Evolutionary conservation across 2,113 vertebrate species (phyloP).

Genomic region (Genyomyrus donnyi): DNA sequence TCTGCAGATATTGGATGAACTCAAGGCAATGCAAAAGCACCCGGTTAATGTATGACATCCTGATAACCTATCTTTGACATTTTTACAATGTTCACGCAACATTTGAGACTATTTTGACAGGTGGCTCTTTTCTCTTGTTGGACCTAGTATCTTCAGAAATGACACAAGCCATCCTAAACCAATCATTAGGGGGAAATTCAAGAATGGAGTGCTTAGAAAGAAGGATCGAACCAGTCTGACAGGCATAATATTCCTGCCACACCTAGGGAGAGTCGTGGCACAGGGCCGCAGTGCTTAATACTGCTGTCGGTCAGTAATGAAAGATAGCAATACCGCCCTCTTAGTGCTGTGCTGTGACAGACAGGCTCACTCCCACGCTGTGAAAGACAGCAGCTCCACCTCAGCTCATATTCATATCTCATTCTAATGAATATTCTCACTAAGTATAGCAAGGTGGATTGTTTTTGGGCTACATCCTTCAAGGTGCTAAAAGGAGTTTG

Average conservation of each 20-base stretch:
- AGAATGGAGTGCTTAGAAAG: background rate
- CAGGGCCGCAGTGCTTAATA: background rate
- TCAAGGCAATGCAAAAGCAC: background rate
- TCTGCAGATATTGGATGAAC: background rate
- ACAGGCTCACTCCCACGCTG: background rate
- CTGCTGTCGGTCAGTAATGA: background rate
- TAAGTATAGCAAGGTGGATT: background rate
- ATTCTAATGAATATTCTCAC: background rate
- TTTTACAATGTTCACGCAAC: background rate
- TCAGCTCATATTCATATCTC: background rate
- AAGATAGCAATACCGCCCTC: background rate
- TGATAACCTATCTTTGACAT: constrained; percentile 7
- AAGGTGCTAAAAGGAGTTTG: background rate
- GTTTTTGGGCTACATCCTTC: background rate
- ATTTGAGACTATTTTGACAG: background rate
- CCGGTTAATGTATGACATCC: background rate
- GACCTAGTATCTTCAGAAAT: background rate
- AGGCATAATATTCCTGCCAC: background rate
- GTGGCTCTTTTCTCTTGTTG: background rate
- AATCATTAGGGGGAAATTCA: background rate
- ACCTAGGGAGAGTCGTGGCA: background rate
- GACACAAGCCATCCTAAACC: background rate
- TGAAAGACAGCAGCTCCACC: background rate
- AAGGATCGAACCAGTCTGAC: constrained; percentile 8
- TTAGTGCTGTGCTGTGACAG: background rate